These are phyloP conservation scores for Gobio occitaniae DNA, from an alignment of 2,797 vertebrate species.

Conservation along the genomic window DNA sequence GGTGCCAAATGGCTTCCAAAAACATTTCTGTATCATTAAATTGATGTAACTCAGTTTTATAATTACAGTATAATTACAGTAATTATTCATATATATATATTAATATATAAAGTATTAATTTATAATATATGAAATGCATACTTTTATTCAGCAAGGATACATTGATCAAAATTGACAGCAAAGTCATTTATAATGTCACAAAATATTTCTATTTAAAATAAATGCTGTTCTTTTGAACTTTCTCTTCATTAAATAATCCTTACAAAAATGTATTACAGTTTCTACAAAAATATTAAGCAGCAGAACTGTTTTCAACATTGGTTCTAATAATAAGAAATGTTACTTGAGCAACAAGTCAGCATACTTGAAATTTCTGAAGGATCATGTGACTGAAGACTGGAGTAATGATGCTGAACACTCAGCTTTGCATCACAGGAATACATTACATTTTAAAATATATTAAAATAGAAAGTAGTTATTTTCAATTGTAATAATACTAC, in stretches of 20 bases:
- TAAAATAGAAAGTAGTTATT: too few species aligned
- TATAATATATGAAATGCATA: background rate
- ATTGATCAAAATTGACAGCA: background rate
- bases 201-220: background rate
- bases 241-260: too few species aligned
- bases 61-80: too few species aligned
- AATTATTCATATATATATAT: background rate
- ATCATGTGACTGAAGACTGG: background rate
- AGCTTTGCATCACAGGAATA: too few species aligned
- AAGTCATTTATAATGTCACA: background rate
- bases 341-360: background rate
- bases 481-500: background rate
- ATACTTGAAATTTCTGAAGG: background rate
- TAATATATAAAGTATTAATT: background rate
- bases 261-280: background rate
- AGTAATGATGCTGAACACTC: too few species aligned
- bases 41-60: background rate
- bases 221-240: background rate
- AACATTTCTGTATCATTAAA: background rate
- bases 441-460: too few species aligned
- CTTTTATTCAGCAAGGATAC: background rate
- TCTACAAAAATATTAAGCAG: background rate
- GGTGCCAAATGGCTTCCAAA: constrained; percentile 54
- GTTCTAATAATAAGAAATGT: background rate
- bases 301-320: background rate